Percentiles rank a stretch among this genome's conserved stretches.
These are phyloP conservation scores for Penelope pileata DNA, from an alignment of 2,113 vertebrate species.

Conservation along the genomic window DNA sequence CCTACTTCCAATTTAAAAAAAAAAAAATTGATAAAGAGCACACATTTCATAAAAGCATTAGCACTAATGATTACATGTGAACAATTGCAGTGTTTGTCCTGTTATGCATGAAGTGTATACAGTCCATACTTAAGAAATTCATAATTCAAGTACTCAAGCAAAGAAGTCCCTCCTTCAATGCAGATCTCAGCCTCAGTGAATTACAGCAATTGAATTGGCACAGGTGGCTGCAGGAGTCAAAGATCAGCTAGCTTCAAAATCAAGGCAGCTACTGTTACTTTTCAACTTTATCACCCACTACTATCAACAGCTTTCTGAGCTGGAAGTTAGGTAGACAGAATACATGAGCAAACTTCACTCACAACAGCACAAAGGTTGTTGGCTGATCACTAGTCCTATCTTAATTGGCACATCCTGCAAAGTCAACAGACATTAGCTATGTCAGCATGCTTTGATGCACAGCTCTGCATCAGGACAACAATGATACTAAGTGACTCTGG, in stretches of 20 bases:
- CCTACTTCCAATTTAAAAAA: background rate
- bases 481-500: background rate
- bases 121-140: background rate
- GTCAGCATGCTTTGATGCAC: background rate
- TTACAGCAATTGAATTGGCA: background rate
- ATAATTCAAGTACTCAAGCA: background rate
- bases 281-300: background rate
- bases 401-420: background rate
- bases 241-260: background rate
- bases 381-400: background rate
- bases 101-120: background rate
- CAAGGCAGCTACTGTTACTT: background rate
- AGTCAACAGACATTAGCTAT: background rate
- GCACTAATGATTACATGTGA: background rate
- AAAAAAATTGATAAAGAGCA: background rate
- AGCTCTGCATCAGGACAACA: background rate
- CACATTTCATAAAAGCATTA: background rate
- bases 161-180: background rate
- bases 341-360: rapidly evolving
- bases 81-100: background rate
- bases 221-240: background rate
- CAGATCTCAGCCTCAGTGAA: background rate
- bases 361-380: background rate
- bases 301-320: background rate
- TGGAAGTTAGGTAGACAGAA: background rate